Base-by-base conservation (phyloP, 2,113 vertebrate species). In the Aptenodytes patagonicus region DNA sequence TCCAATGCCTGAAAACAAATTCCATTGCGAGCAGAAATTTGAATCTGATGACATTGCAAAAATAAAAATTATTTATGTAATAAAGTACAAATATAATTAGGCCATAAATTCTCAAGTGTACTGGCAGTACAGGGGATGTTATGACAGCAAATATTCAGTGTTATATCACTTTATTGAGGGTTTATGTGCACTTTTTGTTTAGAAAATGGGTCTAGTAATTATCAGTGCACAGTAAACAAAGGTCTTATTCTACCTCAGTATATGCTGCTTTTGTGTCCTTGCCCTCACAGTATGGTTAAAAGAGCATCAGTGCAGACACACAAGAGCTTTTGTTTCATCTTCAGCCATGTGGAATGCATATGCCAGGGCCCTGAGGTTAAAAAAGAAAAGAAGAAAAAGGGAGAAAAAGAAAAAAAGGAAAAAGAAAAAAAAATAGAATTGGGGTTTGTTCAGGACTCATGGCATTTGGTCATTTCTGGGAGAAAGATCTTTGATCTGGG, bases 271-370 rank as follows among this genome's bases (percentile, higher is more conserved):
- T 84, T 93, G 84, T 76, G 44, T 91, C 71, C 89, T 91, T 93
- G 81, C 90, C 94, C 96, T 97, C 75, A 28, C 84, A 89, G 69
- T 83, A 66, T 71, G 77, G 78, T 93, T 97, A 90, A 96, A 96
- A 96, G 89, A 97, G 95, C 94, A 92, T 54, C 90, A 92, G 80
- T 83, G 65, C 77, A 75, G 89, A 75, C 89, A 96, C 95, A 97
- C 83, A 97, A 97, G 96, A 95, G 93, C 98, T 98, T 98, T 98
- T 98, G 98, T 98, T 98, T 98, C 95, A 88, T 99, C 98, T 93
- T 91, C 98, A 98, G 98, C 98, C 98, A 99, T 98, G 98, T 99
- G 99, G 97, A 98, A 98, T 98, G 98, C 98, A 99, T 98, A 98
- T 99, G 99, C 97, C 98, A 97, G 98, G 97, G 96, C 96, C 97